Percentiles rank a stretch among this genome's conserved stretches.
phyloP scores from a whole-genome alignment of 2,888 invertebrate genomes.

The Trichacis sp. region DNA sequence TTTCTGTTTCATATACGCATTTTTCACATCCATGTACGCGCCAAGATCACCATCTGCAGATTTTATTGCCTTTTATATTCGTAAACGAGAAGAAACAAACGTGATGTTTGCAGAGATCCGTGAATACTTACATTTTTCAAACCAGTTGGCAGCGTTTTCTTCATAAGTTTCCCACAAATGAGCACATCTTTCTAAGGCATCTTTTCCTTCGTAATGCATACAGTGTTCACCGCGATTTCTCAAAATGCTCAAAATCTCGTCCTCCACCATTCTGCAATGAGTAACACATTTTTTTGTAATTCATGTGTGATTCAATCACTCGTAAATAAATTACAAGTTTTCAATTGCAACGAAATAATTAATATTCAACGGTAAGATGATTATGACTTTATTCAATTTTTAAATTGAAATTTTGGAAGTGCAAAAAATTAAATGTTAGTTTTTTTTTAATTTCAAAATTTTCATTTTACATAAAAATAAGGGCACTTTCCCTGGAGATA shows the following conservation, averaged over 20 bases:
- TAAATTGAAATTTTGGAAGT: too few relatives aligned
- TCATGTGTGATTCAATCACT: neutral
- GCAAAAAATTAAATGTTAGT: too few relatives aligned
- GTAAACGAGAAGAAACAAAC: conserved; percentile 12
- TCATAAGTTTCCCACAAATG: conserved; percentile 79
- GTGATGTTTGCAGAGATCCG: neutral
- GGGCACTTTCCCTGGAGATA: too few relatives aligned
- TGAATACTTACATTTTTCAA: conserved; percentile 95
- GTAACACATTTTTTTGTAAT: neutral
- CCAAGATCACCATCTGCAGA: conserved; percentile 93
- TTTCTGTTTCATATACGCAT: conserved; percentile 96
- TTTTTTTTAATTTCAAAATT: too few relatives aligned
- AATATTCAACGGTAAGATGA: too few relatives aligned
- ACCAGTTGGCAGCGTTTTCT: conserved; percentile 87
- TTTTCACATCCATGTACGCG: conserved; percentile 77
- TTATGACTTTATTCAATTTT: too few relatives aligned
- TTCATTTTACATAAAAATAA: too few relatives aligned
- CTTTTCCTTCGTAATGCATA: conserved; percentile 77
- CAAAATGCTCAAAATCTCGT: conserved; percentile 83
- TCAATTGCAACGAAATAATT: too few relatives aligned
- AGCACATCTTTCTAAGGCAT: conserved; percentile 74
- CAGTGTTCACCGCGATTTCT: conserved; percentile 90
- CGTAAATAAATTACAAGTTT: too few relatives aligned
- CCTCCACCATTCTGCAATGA: conserved; percentile 81
- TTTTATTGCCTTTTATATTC: too few relatives aligned